A percentile compares a stretch with the other conserved stretches of the same genome.
Evolutionary conservation across 64 coral and sea anemone species (phyloP).

Genomic region (Actinia equina): DNA sequence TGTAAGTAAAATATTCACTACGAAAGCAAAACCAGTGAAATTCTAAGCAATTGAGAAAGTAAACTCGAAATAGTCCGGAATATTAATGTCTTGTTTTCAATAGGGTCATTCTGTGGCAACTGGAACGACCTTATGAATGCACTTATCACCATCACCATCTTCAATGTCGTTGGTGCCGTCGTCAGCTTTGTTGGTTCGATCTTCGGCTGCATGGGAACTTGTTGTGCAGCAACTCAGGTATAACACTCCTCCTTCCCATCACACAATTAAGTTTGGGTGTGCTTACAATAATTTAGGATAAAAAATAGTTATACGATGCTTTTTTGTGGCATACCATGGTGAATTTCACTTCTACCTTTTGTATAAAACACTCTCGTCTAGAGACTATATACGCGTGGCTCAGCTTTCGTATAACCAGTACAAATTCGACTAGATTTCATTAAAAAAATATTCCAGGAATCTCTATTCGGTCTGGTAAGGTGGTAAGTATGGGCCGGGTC

Average conservation of each 20-base stretch:
- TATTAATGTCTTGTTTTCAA: background rate
- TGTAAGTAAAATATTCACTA: too few relatives aligned
- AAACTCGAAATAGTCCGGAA: background rate
- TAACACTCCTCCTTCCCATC: background rate
- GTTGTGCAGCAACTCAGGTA: background rate
- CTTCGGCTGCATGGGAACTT: constrained; percentile 1
- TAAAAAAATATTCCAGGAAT: too few relatives aligned
- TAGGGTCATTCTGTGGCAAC: background rate
- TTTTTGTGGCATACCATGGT: too few relatives aligned
- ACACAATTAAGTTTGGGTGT: background rate
- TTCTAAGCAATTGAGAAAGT: too few relatives aligned
- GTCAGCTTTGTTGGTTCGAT: background rate
- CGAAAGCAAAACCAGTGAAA: too few relatives aligned
- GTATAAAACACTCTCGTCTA: too few relatives aligned
- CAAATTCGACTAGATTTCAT: too few relatives aligned
- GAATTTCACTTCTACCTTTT: background rate
- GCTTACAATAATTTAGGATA: background rate
- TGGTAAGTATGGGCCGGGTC: too few relatives aligned
- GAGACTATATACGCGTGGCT: too few relatives aligned
- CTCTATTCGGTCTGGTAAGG: too few relatives aligned
- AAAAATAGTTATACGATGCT: too few relatives aligned
- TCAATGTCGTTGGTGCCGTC: background rate
- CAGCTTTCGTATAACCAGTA: too few relatives aligned
- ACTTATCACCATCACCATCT: background rate
- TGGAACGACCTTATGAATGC: background rate